Base-by-base conservation (phyloP, 2,113 vertebrate species). In the Festucalex cinctus region DNA sequence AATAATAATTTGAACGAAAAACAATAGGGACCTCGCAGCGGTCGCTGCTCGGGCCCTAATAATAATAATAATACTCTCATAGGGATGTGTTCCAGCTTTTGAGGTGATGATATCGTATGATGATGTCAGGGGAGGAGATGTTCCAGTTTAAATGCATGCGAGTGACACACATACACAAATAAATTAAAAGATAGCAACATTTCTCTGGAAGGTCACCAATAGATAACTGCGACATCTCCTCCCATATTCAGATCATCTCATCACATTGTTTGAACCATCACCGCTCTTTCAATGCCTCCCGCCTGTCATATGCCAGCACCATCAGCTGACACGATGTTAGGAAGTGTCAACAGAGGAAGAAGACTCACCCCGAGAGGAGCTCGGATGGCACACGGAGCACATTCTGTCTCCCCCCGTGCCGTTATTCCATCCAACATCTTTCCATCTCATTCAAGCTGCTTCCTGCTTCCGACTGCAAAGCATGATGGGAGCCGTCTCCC, bases 381-480 rank as follows among this genome's bases (percentile, higher is more conserved):
- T 57, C 13, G 69, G 61, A 28, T 28, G 54, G 9, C 43, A 64
- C 17, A 13, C 48, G 63, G 73, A 64, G 65, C 64, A 81, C 84
- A 85, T 89, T 7, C 26, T 7, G 14, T 44, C 82, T 70, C 75
- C 65, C 61, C 46, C 22, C 9, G 28, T 20, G 44, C 10, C 68
- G 39, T 75, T 58, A 77, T 68, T 63, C 54, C 71, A 57, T 74
- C 66, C 65, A 76, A 59, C 73, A 70, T 82, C 69, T 73, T 35
- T 66, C 16, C 64, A 54, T 9, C 3, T 19, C 20, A 26, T 77
- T 44, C 64, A 58, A 44, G 66, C 41, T 71, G 80, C 72, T 85
- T 88, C 86, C 85, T 81, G 80, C 62, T 85, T 90, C 79, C 73
- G 68, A 1, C 8, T 65, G 83, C 85, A 85, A 86, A 78, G 89